A percentile compares a stretch with the other conserved stretches of the same genome.
These are phyloP conservation scores for Sapajus apella DNA, from an alignment of 2,113 vertebrate genomes.

Conservation along the genomic window DNA sequence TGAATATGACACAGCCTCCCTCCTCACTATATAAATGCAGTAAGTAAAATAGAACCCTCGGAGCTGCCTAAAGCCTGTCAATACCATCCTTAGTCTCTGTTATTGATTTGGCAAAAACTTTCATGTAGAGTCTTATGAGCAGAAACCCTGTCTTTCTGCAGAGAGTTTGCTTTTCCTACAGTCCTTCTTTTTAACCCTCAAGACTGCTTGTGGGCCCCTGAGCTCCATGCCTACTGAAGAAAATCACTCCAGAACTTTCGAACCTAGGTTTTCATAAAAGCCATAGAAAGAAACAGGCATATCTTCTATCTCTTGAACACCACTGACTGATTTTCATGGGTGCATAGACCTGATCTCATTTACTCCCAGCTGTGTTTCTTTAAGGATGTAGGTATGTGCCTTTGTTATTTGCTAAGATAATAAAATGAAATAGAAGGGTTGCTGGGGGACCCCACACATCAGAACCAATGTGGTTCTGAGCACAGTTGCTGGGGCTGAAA, in stretches of 20 bases:
- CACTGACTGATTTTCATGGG: neutral
- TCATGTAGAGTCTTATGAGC: neutral
- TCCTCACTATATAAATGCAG: neutral
- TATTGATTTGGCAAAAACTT: neutral
- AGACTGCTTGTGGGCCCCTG: neutral
- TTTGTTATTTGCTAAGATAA: neutral
- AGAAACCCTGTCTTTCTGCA: neutral
- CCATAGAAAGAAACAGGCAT: neutral
- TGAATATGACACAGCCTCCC: neutral
- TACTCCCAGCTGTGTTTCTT: neutral
- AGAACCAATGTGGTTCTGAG: neutral
- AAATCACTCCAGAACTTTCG: neutral
- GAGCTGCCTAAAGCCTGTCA: neutral
- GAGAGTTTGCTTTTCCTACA: neutral
- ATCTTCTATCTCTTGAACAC: neutral
- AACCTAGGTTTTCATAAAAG: neutral
- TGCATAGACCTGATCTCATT: neutral
- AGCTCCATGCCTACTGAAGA: neutral
- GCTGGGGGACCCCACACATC: rapidly evolving
- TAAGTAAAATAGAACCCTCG: neutral
- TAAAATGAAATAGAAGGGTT: no score
- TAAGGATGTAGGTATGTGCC: neutral
- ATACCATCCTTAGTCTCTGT: neutral
- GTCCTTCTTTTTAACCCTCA: neutral
- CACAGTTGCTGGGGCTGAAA: rapidly evolving